phyloP scores from a whole-genome alignment of 2,888 invertebrate species.

The Criorhina ranunculi region DNA sequence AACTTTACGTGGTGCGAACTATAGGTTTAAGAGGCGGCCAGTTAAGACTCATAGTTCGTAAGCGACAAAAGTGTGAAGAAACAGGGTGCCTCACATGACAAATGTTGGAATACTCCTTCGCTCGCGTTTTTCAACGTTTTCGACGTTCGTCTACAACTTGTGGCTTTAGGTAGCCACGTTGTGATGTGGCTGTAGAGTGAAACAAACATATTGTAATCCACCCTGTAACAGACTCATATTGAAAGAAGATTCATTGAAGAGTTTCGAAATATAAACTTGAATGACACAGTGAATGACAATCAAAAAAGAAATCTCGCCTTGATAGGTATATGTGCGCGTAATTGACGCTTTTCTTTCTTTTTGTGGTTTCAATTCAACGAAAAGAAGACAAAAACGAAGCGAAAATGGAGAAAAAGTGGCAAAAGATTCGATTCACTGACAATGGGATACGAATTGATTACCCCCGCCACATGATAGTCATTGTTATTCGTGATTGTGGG shows the following conservation, averaged over 20 bases:
- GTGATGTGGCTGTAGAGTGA: too few species aligned
- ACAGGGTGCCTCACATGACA: too few species aligned
- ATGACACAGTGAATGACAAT: slow-evolving; percentile 6
- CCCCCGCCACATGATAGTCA: not conserved
- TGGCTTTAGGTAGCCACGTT: too few species aligned
- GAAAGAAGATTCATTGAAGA: slow-evolving; percentile 2
- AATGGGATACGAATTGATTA: not conserved
- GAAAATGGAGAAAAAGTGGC: not conserved
- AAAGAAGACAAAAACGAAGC: not conserved
- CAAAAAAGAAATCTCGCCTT: slow-evolving; percentile 20
- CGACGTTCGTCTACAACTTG: too few species aligned
- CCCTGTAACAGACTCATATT: not conserved
- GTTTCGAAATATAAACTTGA: slow-evolving; percentile 1
- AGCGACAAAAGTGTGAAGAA: too few species aligned
- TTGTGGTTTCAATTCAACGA: not conserved
- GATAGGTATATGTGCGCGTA: too few species aligned
- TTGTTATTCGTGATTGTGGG: slow-evolving; percentile 16
- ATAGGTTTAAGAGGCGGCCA: too few species aligned
- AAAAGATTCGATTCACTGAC: slow-evolving; percentile 1
- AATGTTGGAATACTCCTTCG: too few species aligned
- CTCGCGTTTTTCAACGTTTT: too few species aligned
- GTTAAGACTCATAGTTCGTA: too few species aligned
- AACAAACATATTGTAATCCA: not conserved
- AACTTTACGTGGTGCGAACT: too few species aligned
- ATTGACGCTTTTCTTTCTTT: not conserved